Conservation (phyloP, 2,888 invertebrate species). For the Emmelina monodactyla region DNA sequence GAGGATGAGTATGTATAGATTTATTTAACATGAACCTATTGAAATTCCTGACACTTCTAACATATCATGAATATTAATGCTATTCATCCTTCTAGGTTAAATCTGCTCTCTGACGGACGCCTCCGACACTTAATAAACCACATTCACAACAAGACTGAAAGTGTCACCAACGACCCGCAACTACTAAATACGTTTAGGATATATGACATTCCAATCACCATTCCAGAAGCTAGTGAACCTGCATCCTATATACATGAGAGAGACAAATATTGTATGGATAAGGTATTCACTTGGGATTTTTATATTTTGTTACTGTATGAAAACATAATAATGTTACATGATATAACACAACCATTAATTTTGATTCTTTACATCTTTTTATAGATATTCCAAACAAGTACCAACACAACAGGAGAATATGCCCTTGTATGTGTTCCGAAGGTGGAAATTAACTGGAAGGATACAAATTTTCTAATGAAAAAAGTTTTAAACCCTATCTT, state of each 20-base stretch:
- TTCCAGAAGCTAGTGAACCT: slow-evolving; percentile 59
- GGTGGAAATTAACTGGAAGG: slow-evolving; percentile 75
- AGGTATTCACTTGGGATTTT: too few species aligned
- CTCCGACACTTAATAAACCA: slow-evolving; percentile 77
- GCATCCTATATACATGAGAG: slow-evolving; percentile 75
- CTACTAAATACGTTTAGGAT: slow-evolving; percentile 29
- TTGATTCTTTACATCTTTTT: slow-evolving; percentile 22
- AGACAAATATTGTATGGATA: slow-evolving; percentile 84
- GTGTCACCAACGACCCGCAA: slow-evolving; percentile 43
- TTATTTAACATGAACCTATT: not conserved
- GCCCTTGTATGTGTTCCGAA: slow-evolving; percentile 79
- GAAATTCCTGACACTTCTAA: not conserved
- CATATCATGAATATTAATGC: not conserved
- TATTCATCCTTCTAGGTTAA: slow-evolving; percentile 46
- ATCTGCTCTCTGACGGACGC: slow-evolving; percentile 73
- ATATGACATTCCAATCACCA: slow-evolving; percentile 33
- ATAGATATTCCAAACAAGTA: slow-evolving; percentile 56
- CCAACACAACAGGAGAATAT: slow-evolving; percentile 68
- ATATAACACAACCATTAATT: too few species aligned
- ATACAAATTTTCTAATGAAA: slow-evolving; percentile 75
- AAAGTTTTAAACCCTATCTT: slow-evolving; percentile 80
- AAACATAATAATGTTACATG: not conserved
- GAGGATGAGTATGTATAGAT: slow-evolving; percentile 60
- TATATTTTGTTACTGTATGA: too few species aligned
- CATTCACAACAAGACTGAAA: slow-evolving; percentile 48